Base-by-base conservation (phyloP, 92 coral and sea anemone species). In the Desmophyllum pertusum region DNA sequence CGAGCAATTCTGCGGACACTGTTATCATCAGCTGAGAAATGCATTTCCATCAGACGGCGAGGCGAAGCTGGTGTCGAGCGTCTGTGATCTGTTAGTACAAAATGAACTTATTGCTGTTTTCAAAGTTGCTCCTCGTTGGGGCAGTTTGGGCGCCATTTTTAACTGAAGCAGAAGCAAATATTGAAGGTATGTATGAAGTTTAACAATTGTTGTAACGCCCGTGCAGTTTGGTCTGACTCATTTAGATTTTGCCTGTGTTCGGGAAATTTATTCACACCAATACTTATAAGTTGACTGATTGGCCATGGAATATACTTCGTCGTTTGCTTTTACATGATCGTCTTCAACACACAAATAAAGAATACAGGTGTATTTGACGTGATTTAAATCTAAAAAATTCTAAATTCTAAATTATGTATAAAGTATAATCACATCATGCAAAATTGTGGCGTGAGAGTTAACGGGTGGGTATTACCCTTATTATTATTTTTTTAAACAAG, bases 141-240 rank as follows among this genome's bases (percentile, higher is more conserved):
- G 75, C 61, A 9, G 10, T 80, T 51, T 80, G 30, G 10, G 29
- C 29, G 48, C 40, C 65, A 55, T 46, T 68, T 68, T 57, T 7
- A 33, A 23, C 33, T 19, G 37, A 19, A 27, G 64, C 64, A 46
- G 76, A 48, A 4, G 19, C 84, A 30, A 50, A 35, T n/a, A 35
- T 80, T 50, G 30, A 45, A 48, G 76, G 76, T 80, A 80, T 80
- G 84, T 67, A 17, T 37, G 29, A 27, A 66, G 40, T 66, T 35
- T 66, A 18, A 50, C 19, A 13, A 51, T 31, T 5, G 17, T 3
- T 9, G 8, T 42, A 17, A 13, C 51, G 23, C 8, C 19, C 6
- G 8, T 52, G 6, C 10, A 64, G 14, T 30, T 64, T 64, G 33
- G 15, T n/a, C 15, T 4, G 15, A 23, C 15, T 62, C 11, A n/a